Evolutionary conservation across 2,113 vertebrate genomes (phyloP).

Genomic region (Varanus komodoensis): DNA sequence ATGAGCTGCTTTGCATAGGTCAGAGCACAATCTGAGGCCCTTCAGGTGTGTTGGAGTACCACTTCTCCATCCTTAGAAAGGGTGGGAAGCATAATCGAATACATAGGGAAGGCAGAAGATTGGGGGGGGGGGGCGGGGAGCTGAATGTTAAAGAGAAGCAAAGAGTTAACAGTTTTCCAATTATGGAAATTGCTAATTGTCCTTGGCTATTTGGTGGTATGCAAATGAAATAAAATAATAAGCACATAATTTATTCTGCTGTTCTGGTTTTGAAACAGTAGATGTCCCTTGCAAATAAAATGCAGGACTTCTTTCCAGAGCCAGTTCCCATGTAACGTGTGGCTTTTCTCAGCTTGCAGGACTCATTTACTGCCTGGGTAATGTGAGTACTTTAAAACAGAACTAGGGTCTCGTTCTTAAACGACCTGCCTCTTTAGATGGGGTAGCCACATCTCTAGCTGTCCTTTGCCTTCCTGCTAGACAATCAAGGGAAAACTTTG

Average conservation of each 20-base stretch:
- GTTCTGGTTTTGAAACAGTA: background rate
- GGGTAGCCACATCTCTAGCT: no score
- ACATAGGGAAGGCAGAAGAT: no score
- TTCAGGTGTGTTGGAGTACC: background rate
- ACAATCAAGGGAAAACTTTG: no score
- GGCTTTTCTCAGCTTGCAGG: no score
- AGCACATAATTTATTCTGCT: background rate
- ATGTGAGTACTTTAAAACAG: background rate
- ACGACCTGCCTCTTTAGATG: no score
- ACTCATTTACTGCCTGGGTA: background rate
- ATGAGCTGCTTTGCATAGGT: background rate
- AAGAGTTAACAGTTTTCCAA: background rate
- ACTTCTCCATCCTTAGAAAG: no score
- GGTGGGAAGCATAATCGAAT: no score
- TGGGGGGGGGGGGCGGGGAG: no score
- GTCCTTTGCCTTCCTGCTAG: no score
- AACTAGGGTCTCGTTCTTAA: no score
- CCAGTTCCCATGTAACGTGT: background rate
- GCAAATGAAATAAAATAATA: background rate
- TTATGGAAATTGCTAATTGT: background rate
- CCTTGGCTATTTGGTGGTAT: no score
- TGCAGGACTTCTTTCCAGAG: background rate
- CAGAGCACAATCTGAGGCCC: no score
- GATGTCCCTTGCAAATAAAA: background rate
- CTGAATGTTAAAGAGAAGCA: background rate